Conservation (phyloP, 2,888 invertebrate genomes). For the Rhagium mordax region DNA sequence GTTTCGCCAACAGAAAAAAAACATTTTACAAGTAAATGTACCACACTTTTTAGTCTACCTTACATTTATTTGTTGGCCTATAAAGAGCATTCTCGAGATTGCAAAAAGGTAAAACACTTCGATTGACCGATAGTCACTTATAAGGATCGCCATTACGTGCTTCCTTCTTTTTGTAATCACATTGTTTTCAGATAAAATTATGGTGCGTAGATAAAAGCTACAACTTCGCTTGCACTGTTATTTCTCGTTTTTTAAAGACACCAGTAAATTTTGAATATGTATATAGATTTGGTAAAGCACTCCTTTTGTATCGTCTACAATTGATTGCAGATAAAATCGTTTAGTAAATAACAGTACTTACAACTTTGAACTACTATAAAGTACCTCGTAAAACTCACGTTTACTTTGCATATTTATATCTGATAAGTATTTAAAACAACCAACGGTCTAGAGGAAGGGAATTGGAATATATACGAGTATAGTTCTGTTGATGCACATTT, state of each 20-base stretch:
- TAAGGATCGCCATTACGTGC: conserved; percentile 33
- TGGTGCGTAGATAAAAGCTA: conserved; percentile 36
- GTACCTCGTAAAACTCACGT: background rate
- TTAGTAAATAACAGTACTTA: background rate
- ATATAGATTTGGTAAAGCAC: background rate
- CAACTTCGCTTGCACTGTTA: conserved; percentile 33
- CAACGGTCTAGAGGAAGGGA: background rate
- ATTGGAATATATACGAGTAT: background rate
- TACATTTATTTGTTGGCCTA: background rate
- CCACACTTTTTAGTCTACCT: background rate
- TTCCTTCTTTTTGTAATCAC: conserved; percentile 34
- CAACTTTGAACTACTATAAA: background rate
- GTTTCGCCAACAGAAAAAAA: background rate
- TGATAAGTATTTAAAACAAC: background rate
- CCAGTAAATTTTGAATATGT: background rate
- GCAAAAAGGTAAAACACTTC: conserved; percentile 33
- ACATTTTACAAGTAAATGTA: background rate
- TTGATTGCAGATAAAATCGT: background rate
- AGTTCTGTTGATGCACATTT: background rate
- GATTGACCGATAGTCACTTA: conserved; percentile 38
- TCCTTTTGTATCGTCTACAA: background rate
- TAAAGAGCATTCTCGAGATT: background rate
- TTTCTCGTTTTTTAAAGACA: background rate
- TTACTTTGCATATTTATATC: background rate
- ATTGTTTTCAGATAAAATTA: conserved; percentile 46